These are phyloP conservation scores for Lepisosteus osseus DNA, from an alignment of 2,113 vertebrate genomes.

Conservation along the genomic window DNA sequence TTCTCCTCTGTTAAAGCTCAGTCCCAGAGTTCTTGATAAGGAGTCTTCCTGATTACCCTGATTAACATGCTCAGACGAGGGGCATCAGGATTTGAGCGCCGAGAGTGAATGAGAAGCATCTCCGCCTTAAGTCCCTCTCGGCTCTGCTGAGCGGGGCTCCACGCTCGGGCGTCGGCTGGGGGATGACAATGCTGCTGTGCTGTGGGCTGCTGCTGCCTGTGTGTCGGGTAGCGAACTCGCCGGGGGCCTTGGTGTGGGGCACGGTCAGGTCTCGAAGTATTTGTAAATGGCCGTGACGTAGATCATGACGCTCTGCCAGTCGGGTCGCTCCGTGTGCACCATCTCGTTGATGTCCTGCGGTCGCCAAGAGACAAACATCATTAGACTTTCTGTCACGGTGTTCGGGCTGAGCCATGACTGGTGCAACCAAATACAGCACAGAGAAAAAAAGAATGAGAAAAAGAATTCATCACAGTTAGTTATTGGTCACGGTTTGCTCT, in stretches of 20 bases:
- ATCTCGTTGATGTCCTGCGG: conserved; percentile 92
- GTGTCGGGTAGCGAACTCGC: background rate
- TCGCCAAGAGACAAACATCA: conserved; percentile 16
- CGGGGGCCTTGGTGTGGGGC: background rate
- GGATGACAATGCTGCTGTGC: background rate
- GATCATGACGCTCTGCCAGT: conserved; percentile 96
- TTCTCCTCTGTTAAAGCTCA: too few relatives aligned
- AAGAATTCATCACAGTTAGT: too few relatives aligned
- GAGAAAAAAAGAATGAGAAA: too few relatives aligned
- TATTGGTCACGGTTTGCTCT: too few relatives aligned
- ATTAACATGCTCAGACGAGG: too few relatives aligned
- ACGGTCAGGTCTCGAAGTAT: conserved; percentile 92
- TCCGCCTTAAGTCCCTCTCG: background rate
- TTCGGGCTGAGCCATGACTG: too few relatives aligned
- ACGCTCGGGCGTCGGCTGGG: background rate
- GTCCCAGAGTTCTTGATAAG: too few relatives aligned
- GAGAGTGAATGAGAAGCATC: background rate
- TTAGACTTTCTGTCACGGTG: background rate
- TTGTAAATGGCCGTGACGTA: conserved; percentile 97
- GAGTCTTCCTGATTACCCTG: too few relatives aligned
- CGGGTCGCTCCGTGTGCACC: conserved; percentile 88
- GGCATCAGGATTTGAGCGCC: background rate
- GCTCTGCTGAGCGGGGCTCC: background rate
- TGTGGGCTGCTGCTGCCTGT: background rate
- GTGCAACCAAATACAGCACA: too few relatives aligned